Percentiles rank a stretch among this genome's conserved stretches.
Conservation (phyloP, 2,888 invertebrate species). For the Galeruca laticollis region DNA sequence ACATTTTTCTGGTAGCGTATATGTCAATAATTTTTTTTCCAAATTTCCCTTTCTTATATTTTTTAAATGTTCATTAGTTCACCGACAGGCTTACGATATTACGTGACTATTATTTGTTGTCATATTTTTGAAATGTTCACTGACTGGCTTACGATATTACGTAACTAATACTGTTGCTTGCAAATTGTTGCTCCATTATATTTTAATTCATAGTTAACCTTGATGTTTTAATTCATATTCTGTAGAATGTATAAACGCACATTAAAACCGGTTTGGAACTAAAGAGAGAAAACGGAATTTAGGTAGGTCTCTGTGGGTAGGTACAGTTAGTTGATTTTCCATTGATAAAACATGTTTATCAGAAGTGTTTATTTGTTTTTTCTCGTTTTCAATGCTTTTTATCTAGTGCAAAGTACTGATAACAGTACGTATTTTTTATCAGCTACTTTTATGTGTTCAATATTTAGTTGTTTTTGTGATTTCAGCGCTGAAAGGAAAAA, state of each 20-base stretch:
- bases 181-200: neutral
- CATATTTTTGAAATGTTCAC: too few relatives aligned
- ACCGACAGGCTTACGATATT: neutral
- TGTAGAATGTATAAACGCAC: neutral
- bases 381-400: constrained; percentile 10
- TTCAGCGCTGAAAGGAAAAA: constrained; percentile 27
- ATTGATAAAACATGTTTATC: constrained; percentile 15
- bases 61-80: neutral
- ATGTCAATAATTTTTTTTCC: too few relatives aligned
- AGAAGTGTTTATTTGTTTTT: constrained; percentile 18
- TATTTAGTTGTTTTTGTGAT: neutral
- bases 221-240: neutral
- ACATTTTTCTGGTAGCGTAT: too few relatives aligned
- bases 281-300: neutral
- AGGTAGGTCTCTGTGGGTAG: neutral
- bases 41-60: too few relatives aligned
- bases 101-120: too few relatives aligned
- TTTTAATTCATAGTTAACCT: neutral
- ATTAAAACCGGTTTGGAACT: neutral
- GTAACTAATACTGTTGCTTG: neutral
- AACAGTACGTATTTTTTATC: constrained; percentile 20
- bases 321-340: neutral
- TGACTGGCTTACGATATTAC: neutral
- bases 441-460: neutral
- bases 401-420: constrained; percentile 12